A percentile compares a stretch with the other conserved stretches of the same genome.
Conservation (phyloP, 2,113 vertebrate genomes). For the Herpailurus yagouaroundi region DNA sequence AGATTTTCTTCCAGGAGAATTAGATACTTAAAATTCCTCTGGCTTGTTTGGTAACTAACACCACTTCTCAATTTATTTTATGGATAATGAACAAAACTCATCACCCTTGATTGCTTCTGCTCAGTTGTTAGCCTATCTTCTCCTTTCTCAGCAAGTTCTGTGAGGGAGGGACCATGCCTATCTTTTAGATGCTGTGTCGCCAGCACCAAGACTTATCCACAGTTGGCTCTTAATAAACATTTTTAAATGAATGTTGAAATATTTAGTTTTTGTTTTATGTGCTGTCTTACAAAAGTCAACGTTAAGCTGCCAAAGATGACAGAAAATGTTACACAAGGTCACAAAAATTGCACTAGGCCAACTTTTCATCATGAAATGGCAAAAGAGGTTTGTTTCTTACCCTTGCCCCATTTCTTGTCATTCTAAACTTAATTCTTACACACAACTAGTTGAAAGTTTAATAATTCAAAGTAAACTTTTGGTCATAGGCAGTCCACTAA, state of each 20-base stretch:
- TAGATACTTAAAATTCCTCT: not conserved
- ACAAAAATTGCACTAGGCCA: not conserved
- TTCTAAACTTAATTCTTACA: not conserved
- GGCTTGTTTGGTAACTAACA: not conserved
- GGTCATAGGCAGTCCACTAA: not conserved
- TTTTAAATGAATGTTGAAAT: constrained; percentile 3
- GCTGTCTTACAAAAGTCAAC: constrained; percentile 1
- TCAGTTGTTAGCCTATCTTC: not conserved
- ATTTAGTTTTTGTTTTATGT: constrained; percentile 45
- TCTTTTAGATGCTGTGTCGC: not conserved
- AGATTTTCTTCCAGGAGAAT: constrained; percentile 22
- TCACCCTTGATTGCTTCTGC: not conserved
- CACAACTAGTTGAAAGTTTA: constrained; percentile 37
- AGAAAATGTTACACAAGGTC: constrained; percentile 19
- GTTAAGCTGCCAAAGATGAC: not conserved
- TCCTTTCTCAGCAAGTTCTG: not conserved
- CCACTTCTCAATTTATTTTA: not conserved
- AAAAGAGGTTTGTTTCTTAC: not conserved
- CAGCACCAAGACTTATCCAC: not conserved
- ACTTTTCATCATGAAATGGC: constrained; percentile 9
- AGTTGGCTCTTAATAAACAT: not conserved
- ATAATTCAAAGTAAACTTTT: constrained; percentile 44
- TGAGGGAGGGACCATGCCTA: not conserved
- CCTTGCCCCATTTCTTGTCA: not conserved
- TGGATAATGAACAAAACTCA: not conserved